A percentile compares a stretch with the other conserved stretches of the same genome.
Conservation (phyloP, 2,888 invertebrate species). For the Rhagophthalmus giganteus region DNA sequence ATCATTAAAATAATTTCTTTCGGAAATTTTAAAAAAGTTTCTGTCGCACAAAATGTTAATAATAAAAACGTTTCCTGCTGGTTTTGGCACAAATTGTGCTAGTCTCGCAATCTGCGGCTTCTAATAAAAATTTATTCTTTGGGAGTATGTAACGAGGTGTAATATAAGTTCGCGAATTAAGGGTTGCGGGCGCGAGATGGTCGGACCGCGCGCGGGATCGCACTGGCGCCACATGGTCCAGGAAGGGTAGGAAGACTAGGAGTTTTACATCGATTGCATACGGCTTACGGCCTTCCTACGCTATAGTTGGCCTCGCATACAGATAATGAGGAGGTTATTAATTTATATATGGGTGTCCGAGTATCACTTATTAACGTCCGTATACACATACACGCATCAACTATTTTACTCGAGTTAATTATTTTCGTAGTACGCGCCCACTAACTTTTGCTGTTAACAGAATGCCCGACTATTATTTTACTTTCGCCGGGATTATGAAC, state of each 20-base stretch:
- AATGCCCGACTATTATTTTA: too few species aligned
- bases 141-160: slow-evolving; percentile 32
- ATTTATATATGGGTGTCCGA: slow-evolving; percentile 17
- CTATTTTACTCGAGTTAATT: too few species aligned
- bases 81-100: neutral
- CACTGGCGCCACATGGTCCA: slow-evolving; percentile 48
- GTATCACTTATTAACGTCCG: slow-evolving; percentile 3
- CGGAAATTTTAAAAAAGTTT: slow-evolving; percentile 3
- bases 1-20: neutral
- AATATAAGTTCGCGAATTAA: slow-evolving; percentile 37
- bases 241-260: slow-evolving; percentile 37
- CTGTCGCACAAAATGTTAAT: neutral
- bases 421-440: too few species aligned
- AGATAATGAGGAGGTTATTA: slow-evolving; percentile 31
- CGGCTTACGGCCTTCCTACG: slow-evolving; percentile 34
- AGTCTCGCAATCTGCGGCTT: slow-evolving; percentile 8
- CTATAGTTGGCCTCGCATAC: slow-evolving; percentile 22
- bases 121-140: slow-evolving; percentile 22
- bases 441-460: too few species aligned
- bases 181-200: slow-evolving; percentile 33
- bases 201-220: slow-evolving; percentile 40
- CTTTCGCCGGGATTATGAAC: too few species aligned
- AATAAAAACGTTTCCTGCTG: neutral
- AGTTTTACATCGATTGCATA: slow-evolving; percentile 41
- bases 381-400: neutral